phyloP scores from a whole-genome alignment of 2,888 invertebrate genomes.

The Globia sparganii region DNA sequence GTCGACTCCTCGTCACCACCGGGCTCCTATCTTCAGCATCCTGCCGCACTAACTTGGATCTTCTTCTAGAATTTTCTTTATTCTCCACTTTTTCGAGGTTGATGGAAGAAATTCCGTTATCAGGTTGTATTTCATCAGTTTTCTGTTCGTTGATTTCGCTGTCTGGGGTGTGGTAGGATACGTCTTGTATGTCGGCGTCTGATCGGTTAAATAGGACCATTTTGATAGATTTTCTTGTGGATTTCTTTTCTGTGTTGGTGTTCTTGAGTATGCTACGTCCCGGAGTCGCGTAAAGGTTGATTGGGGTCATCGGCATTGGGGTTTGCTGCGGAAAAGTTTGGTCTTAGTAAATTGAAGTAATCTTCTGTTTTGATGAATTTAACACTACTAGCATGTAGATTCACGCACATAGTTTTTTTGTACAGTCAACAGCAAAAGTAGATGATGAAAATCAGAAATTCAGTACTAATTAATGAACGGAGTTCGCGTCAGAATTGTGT shows the following conservation, averaged over 20 bases:
- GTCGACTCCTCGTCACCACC: conserved; percentile 76
- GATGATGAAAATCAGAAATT: too few species aligned
- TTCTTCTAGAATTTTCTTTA: conserved; percentile 73
- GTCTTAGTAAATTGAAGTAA: neutral
- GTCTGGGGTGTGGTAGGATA: conserved; percentile 47
- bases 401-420: neutral
- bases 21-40: conserved; percentile 75
- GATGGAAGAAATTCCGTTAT: conserved; percentile 68
- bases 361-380: neutral
- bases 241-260: conserved; percentile 72
- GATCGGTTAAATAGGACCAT: conserved; percentile 80
- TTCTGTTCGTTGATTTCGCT: conserved; percentile 31
- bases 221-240: conserved; percentile 80
- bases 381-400: neutral
- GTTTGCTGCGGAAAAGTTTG: conserved; percentile 67
- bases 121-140: conserved; percentile 38
- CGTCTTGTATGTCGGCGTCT: conserved; percentile 62
- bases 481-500: too few species aligned
- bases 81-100: conserved; percentile 70
- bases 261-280: conserved; percentile 84
- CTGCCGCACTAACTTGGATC: conserved; percentile 72
- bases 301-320: conserved; percentile 71
- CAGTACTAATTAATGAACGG: too few species aligned
- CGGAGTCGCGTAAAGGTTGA: conserved; percentile 80
- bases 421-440: too few species aligned